A percentile compares a stretch with the other conserved stretches of the same genome.
Conservation (phyloP, 2,797 vertebrate genomes). For the Aldrovandia affinis region DNA sequence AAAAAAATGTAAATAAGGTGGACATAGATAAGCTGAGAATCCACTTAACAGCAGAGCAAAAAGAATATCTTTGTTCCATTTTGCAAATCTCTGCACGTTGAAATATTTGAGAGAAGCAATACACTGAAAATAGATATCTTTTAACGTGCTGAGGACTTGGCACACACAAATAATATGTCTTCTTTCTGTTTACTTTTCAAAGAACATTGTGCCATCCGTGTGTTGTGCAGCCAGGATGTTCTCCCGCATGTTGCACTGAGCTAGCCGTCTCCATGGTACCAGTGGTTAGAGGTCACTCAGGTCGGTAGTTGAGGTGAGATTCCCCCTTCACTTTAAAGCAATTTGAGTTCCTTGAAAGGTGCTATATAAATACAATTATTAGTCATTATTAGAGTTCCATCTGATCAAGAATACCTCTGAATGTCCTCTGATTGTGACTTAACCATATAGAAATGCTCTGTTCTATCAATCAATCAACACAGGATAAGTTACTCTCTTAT, state of each 20-base stretch:
- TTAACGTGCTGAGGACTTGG: constrained; percentile 18
- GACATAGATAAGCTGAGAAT: neutral
- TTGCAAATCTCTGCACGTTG: constrained; percentile 4
- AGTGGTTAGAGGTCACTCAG: too few species aligned
- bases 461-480: constrained; percentile 26
- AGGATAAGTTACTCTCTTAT: constrained; percentile 14
- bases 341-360: too few species aligned
- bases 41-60: neutral
- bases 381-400: too few species aligned
- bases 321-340: too few species aligned
- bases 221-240: constrained; percentile 33
- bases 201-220: constrained; percentile 39
- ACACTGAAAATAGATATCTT: neutral
- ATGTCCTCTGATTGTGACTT: constrained; percentile 24
- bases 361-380: too few species aligned
- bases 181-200: constrained; percentile 42
- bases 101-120: constrained; percentile 26
- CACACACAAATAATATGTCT: constrained; percentile 28
- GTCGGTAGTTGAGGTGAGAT: too few species aligned
- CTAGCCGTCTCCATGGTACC: constrained; percentile 38
- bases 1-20: neutral
- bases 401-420: constrained; percentile 35
- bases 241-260: constrained; percentile 24
- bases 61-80: neutral
- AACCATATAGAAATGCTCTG: constrained; percentile 26